Base-by-base conservation (phyloP, 1,140 invertebrate species). In the Drosophila ogumai region DNA sequence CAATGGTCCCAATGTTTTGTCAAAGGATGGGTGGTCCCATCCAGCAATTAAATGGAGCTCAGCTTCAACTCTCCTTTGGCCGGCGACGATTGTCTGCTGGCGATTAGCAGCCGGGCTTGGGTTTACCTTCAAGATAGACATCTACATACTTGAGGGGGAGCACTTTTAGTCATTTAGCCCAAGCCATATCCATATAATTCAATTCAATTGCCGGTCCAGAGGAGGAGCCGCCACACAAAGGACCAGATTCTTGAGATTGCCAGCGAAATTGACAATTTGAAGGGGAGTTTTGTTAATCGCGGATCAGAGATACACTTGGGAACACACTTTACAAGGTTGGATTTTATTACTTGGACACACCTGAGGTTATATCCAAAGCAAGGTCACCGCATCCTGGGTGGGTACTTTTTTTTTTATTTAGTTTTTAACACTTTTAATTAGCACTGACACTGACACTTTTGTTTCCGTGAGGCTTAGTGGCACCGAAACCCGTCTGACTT, bases 181-280 rank as follows among this genome's bases (percentile, higher is more conserved):
- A 47, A 47, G 49, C 54, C 55, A 73, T 74, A 66, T 75, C 71
- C 52, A 76, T 68, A 77, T 77, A 41, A 77, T 44, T 60, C 52
- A 50, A 71, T 36, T 72, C 52, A 40, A 57, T 43, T 60, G 44
- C 46, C 15, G 64, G 44, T 22, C 32, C 34, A 2, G 36, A 17
- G 38, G 38, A 40, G 38, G 5, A 50, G 64, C 8, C 41, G 41
- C 60, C 67, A 84, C 81, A 82, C 81, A 84, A 86, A 87, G 74
- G 75, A 63, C 56, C 66, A 81, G 82, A 86, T 86, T 87, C 74
- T 67, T 54, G 17, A 60, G 67, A 66, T 71, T 58, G 46, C 69
- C 52, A 66, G 68, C 0, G 31, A 36, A 76, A 76, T 67, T 86
- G 82, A 86, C 82, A 86, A 61, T 79, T 82, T 66, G 81, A 75